Conservation (phyloP, 1,140 invertebrate genomes). For the Archegozetes longisetosus region DNA sequence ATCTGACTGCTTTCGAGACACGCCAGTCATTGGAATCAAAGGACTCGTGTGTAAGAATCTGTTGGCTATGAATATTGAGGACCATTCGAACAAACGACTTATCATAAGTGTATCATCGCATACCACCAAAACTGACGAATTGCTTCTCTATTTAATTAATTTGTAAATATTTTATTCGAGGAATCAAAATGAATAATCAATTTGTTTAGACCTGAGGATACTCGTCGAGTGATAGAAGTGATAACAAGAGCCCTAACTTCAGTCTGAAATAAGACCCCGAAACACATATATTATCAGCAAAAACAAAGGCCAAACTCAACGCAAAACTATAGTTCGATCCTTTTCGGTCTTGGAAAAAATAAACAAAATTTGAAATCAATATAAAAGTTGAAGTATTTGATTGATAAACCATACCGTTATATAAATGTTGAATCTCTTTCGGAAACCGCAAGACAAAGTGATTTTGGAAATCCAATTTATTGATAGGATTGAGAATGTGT, state of each 20-base stretch:
- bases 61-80: background rate
- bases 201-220: background rate
- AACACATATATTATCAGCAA: background rate
- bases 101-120: background rate
- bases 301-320: background rate
- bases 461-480: background rate
- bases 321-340: background rate
- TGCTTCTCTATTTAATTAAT: background rate
- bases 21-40: background rate
- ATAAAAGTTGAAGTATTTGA: background rate
- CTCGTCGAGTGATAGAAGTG: background rate
- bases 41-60: background rate
- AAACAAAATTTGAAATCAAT: background rate
- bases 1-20: background rate
- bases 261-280: background rate
- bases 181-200: background rate
- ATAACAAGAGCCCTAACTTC: background rate
- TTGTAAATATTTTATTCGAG: background rate
- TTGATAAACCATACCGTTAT: background rate
- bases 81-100: background rate
- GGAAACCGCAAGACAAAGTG: background rate
- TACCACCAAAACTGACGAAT: background rate
- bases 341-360: background rate
- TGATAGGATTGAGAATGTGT: background rate
- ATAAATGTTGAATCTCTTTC: background rate